phyloP scores from a whole-genome alignment of 1,140 invertebrate genomes.

The Macrocentrus cingulum region DNA sequence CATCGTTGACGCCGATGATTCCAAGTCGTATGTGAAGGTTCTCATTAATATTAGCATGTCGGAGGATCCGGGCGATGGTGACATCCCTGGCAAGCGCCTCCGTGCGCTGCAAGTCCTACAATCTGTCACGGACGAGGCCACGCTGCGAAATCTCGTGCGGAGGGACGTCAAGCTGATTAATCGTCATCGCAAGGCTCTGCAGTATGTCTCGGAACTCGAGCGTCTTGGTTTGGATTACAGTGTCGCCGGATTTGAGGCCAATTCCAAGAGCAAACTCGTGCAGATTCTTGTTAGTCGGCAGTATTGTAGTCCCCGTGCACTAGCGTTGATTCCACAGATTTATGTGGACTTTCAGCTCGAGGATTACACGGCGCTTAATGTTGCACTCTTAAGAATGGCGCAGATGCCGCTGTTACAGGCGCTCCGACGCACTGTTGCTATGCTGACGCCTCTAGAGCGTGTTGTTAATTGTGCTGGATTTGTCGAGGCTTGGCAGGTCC shows the following conservation, averaged over 20 bases:
- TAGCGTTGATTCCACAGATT: slow-evolving; percentile 42
- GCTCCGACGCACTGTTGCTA: slow-evolving; percentile 33
- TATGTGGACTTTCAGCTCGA: slow-evolving; percentile 44
- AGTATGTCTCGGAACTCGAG: slow-evolving; percentile 53
- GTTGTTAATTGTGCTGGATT: slow-evolving; percentile 45
- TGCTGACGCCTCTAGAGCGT: slow-evolving; percentile 32
- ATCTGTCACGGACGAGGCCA: slow-evolving; percentile 37
- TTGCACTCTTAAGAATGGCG: slow-evolving; percentile 39
- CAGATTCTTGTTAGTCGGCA: slow-evolving; percentile 42
- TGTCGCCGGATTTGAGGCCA: slow-evolving; percentile 42
- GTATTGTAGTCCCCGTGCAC: slow-evolving; percentile 29
- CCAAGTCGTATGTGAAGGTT: slow-evolving; percentile 34
- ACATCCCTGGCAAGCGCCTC: slow-evolving; percentile 41
- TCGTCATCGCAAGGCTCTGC: slow-evolving; percentile 44
- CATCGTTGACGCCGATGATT: slow-evolving; percentile 42
- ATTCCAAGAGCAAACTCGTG: slow-evolving; percentile 45
- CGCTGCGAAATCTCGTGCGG: slow-evolving; percentile 45
- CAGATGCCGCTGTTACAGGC: slow-evolving; percentile 37
- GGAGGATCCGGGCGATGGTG: slow-evolving; percentile 34
- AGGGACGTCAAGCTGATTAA: slow-evolving; percentile 40
- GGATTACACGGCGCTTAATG: slow-evolving; percentile 42
- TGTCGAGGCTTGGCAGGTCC: slow-evolving; percentile 43
- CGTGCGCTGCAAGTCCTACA: slow-evolving; percentile 49
- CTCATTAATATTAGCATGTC: slow-evolving; percentile 47
- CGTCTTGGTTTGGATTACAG: slow-evolving; percentile 50